These are phyloP conservation scores for Cydia pomonella DNA, from an alignment of 1,140 invertebrate genomes.

Conservation along the genomic window DNA sequence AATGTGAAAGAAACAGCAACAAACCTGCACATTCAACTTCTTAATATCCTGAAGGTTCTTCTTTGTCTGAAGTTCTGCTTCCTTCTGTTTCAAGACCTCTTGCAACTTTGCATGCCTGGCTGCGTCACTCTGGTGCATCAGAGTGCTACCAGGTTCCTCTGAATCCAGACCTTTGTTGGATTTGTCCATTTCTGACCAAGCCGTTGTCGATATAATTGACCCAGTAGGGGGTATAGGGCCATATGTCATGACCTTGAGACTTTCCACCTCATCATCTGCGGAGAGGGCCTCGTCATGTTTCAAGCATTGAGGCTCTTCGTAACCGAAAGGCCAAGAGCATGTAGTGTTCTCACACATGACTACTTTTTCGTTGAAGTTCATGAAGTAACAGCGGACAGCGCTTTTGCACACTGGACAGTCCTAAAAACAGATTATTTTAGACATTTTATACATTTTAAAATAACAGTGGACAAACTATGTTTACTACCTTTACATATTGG, in stretches of 20 bases:
- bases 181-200: constrained; percentile 57
- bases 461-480: background rate
- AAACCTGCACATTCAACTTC: constrained; percentile 3
- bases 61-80: constrained; percentile 19
- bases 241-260: constrained; percentile 23
- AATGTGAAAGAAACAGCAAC: background rate
- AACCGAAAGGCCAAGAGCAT: constrained; percentile 71
- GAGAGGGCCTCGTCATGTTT: constrained; percentile 45
- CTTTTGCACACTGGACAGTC: constrained; percentile 61
- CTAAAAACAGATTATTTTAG: constrained; percentile 49
- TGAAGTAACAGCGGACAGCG: constrained; percentile 56
- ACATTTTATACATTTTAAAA: background rate
- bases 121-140: constrained; percentile 18
- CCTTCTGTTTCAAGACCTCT: constrained; percentile 25
- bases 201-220: constrained; percentile 44
- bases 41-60: constrained; percentile 18
- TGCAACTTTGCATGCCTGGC: constrained; percentile 25
- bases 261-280: constrained; percentile 41
- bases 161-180: constrained; percentile 50
- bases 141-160: constrained; percentile 45
- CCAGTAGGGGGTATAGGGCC: constrained; percentile 33
- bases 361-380: constrained; percentile 65
- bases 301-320: constrained; percentile 56
- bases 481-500: background rate
- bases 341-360: constrained; percentile 65